Evolutionary conservation across 2,797 vertebrate species (phyloP).

Genomic region (Gymnoscopelus microlampas): DNA sequence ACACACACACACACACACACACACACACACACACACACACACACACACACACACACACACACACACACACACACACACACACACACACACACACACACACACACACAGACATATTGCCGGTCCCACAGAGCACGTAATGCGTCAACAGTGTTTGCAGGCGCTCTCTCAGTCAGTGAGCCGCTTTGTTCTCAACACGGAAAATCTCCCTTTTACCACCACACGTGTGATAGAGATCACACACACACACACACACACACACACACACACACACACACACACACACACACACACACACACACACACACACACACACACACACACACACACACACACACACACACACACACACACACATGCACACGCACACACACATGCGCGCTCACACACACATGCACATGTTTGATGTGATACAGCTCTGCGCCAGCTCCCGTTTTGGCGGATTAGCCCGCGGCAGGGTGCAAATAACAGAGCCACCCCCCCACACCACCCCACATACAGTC

Average conservation of each 20-base stretch:
- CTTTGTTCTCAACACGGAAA: slow-evolving; percentile 91
- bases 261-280: slow-evolving; percentile 10
- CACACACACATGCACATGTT: slow-evolving; percentile 25
- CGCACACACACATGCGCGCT: slow-evolving; percentile 13
- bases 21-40: neutral
- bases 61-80: slow-evolving; percentile 13
- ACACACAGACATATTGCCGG: neutral
- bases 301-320: slow-evolving; percentile 7
- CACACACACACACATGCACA: slow-evolving; percentile 4
- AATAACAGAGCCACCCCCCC: slow-evolving; percentile 69
- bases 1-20: too few relatives aligned
- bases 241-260: slow-evolving; percentile 12
- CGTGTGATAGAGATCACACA: slow-evolving; percentile 82
- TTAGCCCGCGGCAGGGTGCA: slow-evolving; percentile 80
- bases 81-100: slow-evolving; percentile 13
- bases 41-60: slow-evolving; percentile 30
- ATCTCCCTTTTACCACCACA: slow-evolving; percentile 87
- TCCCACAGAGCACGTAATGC: slow-evolving; percentile 39
- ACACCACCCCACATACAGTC: slow-evolving; percentile 21
- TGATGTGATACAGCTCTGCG: slow-evolving; percentile 67
- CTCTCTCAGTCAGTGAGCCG: slow-evolving; percentile 82
- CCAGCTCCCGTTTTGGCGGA: slow-evolving; percentile 83
- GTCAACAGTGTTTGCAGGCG: slow-evolving; percentile 73
- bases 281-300: slow-evolving; percentile 1
- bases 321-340: neutral